Evolutionary conservation across 2,113 vertebrate genomes (phyloP), one percentile per base, ranked within the genome.

Genomic region (Mesitornis unicolor): DNA sequence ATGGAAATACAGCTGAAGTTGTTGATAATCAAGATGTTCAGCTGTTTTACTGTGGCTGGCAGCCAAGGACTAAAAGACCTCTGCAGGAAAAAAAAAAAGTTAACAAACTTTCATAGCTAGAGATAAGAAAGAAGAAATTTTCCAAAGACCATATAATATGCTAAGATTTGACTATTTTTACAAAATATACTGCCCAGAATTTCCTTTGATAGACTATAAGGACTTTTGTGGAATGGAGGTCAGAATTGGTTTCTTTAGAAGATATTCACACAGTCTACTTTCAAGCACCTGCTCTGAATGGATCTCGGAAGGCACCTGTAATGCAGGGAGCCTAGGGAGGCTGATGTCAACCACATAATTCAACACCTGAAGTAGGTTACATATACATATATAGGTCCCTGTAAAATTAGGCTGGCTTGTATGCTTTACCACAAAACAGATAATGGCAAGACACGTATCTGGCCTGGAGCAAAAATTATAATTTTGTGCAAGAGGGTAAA

Each of bases 1-100:
- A 79, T 94, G 92, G 92, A 95, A 96, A 89, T 94, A 54, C 60
- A 87, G 74, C 60, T 91, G 95, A 94, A 95, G 84, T 43, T 93
- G 69, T 84, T 94, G 90, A 95, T 81, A 91, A 92, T 89, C 61
- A 91, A 93, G 90, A 93, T 69, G 57, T 87, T 94, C 94, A 94
- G 65, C 84, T 96, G 76, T 81, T 96, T 69, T 56, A 51, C 35
- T 10, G 36, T 96, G 91, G 77, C 86, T 56, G 61, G 31, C 61
- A 87, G 93, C 84, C 89, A 97, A 89, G 56, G 51, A 84, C 61
- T 86, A 10, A 89, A 89, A 82, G 40, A 89, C 18, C 19, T 88
- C 54, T 70, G 29, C 25, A 84, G 70, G 54, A 21, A 61, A 50
- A 50, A 24, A 19, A 26, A 28, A 50, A 5, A 57, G 12, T 20